Percentiles rank a stretch among this genome's conserved stretches.
Conservation (phyloP, 2,797 vertebrate genomes). For the Pelochelys cantorii region DNA sequence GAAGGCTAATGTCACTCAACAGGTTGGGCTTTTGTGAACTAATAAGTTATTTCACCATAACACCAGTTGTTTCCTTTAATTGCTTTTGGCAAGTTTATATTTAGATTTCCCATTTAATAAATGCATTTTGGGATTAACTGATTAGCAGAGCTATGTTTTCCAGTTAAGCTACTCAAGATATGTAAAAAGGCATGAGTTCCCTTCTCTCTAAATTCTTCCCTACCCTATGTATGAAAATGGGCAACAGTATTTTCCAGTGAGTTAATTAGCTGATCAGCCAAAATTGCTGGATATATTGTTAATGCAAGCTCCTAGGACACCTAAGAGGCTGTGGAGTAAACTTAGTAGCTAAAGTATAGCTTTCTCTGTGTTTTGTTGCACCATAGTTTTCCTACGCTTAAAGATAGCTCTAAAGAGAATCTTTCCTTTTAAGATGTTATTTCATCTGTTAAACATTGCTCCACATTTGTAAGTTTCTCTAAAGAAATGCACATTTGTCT, state of each 20-base stretch:
- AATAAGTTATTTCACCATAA: not conserved
- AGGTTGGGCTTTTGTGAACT: rapidly evolving
- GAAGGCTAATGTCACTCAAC: not conserved
- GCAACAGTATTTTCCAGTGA: not conserved
- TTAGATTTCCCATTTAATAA: not conserved
- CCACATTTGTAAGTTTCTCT: not conserved
- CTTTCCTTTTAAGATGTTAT: not conserved
- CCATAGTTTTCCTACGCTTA: not conserved
- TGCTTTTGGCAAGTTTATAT: not conserved
- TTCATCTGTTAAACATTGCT: not conserved
- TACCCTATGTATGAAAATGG: not conserved
- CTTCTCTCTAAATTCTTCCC: not conserved
- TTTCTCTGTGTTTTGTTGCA: not conserved
- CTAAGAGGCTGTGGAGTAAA: slow-evolving; percentile 3
- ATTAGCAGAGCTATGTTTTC: not conserved
- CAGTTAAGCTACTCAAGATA: not conserved
- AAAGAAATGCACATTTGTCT: not conserved
- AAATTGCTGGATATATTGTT: not conserved
- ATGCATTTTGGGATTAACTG: not conserved
- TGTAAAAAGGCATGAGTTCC: not conserved
- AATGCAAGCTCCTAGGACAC: not conserved
- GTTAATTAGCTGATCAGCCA: not conserved
- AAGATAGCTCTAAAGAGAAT: not conserved
- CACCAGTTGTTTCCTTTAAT: not conserved
- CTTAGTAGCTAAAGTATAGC: not conserved